These are phyloP conservation scores for Zoanthus gigantus DNA, from an alignment of 92 coral and sea anemone genomes.

Conservation along the genomic window DNA sequence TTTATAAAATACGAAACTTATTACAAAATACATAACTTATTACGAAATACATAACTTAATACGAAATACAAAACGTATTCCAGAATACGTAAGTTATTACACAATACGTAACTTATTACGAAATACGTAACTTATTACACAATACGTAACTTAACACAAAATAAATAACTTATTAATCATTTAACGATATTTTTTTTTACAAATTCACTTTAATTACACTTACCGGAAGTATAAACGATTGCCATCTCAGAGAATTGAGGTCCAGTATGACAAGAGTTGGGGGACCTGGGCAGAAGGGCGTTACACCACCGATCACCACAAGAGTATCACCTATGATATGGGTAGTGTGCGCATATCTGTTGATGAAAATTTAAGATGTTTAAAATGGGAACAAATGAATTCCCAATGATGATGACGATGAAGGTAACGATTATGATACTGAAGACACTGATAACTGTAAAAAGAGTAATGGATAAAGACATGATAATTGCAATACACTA, in stretches of 20 bases:
- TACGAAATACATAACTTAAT: no score
- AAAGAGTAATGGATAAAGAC: background rate
- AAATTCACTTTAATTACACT: background rate
- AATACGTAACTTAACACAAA: no score
- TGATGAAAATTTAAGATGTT: background rate
- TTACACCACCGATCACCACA: constrained; percentile 80
- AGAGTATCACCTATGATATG: constrained; percentile 73
- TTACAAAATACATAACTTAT: no score
- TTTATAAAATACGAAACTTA: no score
- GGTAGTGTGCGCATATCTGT: constrained; percentile 84
- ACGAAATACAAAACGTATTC: no score
- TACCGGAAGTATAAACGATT: constrained; percentile 75
- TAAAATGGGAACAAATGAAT: background rate
- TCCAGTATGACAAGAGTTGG: constrained; percentile 58
- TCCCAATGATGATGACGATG: background rate
- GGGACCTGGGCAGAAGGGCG: constrained; percentile 67
- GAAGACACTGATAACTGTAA: background rate
- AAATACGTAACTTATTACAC: no score
- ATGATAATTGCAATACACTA: background rate
- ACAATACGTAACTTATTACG: no score
- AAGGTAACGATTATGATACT: background rate
- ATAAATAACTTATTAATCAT: no score
- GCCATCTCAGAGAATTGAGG: constrained; percentile 70
- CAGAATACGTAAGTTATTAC: no score
- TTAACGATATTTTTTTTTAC: background rate